Base-by-base conservation (phyloP, 2,888 invertebrate genomes). In the Xanthorhoe spadicearia region DNA sequence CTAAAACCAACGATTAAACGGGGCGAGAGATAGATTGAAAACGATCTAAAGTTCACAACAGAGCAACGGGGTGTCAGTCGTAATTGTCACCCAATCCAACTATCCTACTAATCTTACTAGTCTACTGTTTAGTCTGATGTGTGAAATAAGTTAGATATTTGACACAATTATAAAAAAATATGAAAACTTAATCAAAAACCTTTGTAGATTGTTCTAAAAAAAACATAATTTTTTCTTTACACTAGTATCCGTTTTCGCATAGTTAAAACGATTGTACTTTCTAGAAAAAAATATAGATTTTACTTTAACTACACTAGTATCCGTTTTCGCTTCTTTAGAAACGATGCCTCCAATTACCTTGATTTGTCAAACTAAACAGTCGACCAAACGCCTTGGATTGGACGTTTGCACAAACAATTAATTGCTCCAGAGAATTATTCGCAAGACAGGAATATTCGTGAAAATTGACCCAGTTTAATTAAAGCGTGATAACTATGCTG, bases 331-430 rank as follows among this genome's bases (percentile, higher is more conserved):
- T 46, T 13, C n/a, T 43, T 13, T 43, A 43, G 23, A 66, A 75
- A 55, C 76, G 73, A 74, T 74, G 72, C 70, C 74, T 71, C 74
- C 75, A 80, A 81, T 81, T 81, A 84, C 78, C 78, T 77, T 78
- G 80, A 83, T 84, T 84, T 83, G 83, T 83, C 82, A 84, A 84
- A 79, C 78, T 79, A 79, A 79, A 84, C 79, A 81, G 77, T 73
- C 68, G 72, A 71, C 72, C 76, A 71, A 73, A 72, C 72, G 77
- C 76, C 73, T 75, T 71, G 74, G 74, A 73, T 75, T 71, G 74
- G 74, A 73, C 73, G 71, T 76, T 76, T 76, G 71, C 72, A 74
- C 76, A 78, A 79, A 77, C 76, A 79, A 79, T 78, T 77, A 77
- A 77, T 81, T 74, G 75, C 71, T 67, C 71, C 69, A 69, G 74